A percentile compares a stretch with the other conserved stretches of the same genome.
Conservation (phyloP, 2,888 invertebrate genomes). For the Parnassius apollo region DNA sequence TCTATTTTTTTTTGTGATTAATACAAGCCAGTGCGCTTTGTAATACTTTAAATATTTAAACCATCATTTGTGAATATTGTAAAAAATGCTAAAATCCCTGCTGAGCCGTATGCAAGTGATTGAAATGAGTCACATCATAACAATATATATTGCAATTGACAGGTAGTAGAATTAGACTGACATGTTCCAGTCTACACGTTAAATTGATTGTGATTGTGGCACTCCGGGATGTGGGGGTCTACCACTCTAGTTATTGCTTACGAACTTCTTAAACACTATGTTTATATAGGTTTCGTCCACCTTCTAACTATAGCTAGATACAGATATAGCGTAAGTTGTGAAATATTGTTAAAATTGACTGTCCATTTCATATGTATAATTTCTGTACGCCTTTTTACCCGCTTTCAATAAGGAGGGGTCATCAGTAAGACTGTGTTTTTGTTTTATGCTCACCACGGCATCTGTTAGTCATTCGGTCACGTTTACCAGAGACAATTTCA, state of each 20-base stretch:
- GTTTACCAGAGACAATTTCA: too few species aligned
- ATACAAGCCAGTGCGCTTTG: too few species aligned
- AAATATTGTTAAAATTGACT: too few species aligned
- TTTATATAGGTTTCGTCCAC: not conserved
- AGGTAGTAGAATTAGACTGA: conserved; percentile 67
- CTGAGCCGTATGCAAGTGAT: not conserved
- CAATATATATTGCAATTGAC: conserved; percentile 66
- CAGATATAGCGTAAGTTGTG: too few species aligned
- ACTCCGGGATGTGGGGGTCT: conserved; percentile 77
- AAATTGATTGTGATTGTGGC: conserved; percentile 69
- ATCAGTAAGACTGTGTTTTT: too few species aligned
- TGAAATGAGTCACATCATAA: conserved; percentile 36
- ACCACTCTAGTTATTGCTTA: conserved; percentile 50
- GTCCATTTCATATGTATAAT: too few species aligned
- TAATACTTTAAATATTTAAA: not conserved
- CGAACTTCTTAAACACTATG: conserved; percentile 1
- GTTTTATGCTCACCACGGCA: too few species aligned
- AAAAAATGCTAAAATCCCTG: not conserved
- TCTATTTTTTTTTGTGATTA: too few species aligned
- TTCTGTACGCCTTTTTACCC: too few species aligned
- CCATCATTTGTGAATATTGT: not conserved
- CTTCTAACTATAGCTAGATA: too few species aligned
- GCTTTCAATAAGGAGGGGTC: too few species aligned
- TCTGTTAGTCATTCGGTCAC: too few species aligned
- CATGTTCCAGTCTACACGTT: conserved; percentile 65